Base-by-base conservation (phyloP, 1,140 invertebrate species). In the Trichonephila clavipes region DNA sequence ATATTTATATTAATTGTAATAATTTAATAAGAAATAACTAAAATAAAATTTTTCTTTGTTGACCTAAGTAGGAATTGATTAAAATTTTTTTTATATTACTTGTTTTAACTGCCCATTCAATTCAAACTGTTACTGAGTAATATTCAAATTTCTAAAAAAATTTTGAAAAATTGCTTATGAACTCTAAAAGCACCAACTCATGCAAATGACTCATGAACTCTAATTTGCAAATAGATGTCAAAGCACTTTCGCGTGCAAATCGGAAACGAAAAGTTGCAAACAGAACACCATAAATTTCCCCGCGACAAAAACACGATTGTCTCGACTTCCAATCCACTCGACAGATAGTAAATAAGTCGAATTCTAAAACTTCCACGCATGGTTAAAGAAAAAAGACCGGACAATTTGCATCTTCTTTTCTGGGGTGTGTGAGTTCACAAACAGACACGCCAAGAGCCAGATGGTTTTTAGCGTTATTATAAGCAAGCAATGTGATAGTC, bases 191-290 rank as follows among this genome's bases (percentile, higher is more conserved):
- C 0, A 51, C 8, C 8, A 10, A 0, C 51, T 7, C 51, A 51
- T 51, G 51, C 51, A 51, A 51, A 51, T 51, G 7, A 51, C 51
- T 12, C 51, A 7, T 51, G 51, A 51, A 51, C 7, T 51, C 51
- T 51, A 10, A 51, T 51, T 51, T 51, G 2, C 51, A 5, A 51
- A 24, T 12, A 24, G 66, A 69, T 24, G 64, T 66, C 64, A 66
- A 69, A 24, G 66, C 66, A n/a, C 66, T 69, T 69, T 69, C n/a
- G 66, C 66, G 66, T 69, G 66, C 66, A 69, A 24, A 69, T 24
- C n/a, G 66, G n/a, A 69, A 62, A 62, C 16, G 61, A 62, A 51
- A 51, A 40, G 34, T 51, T 51, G 5, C 61, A 6, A 19, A 18
- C 19, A 21, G 61, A 18, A 62, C 66, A 24, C 24, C n/a, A 69